phyloP scores from a whole-genome alignment of 1,140 invertebrate species.

The Eciton burchellii region DNA sequence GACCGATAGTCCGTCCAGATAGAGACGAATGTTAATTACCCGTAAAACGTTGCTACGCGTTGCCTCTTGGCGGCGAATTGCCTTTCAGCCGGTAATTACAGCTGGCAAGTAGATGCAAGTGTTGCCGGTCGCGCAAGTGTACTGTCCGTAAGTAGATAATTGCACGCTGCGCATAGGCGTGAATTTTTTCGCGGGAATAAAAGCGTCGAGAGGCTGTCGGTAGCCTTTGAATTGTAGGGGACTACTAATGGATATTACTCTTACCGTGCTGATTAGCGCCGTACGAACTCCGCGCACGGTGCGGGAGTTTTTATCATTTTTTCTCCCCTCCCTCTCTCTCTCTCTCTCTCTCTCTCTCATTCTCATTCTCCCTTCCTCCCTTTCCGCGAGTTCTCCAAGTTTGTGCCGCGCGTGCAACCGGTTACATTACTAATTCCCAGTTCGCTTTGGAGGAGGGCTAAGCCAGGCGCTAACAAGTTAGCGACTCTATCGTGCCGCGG shows the following conservation, averaged over 20 bases:
- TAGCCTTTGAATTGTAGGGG: slow-evolving; percentile 60
- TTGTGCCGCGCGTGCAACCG: slow-evolving; percentile 27
- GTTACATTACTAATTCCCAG: slow-evolving; percentile 45
- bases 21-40: slow-evolving; percentile 72
- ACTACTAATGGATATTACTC: slow-evolving; percentile 58
- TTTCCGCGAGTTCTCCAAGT: background rate
- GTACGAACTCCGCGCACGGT: background rate
- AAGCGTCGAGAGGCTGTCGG: slow-evolving; percentile 65
- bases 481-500: slow-evolving; percentile 34
- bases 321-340: too few species aligned
- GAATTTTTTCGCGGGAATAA: slow-evolving; percentile 60
- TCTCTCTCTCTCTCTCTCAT: background rate
- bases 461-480: slow-evolving; percentile 39
- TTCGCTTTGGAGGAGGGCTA: slow-evolving; percentile 30
- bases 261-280: slow-evolving; percentile 47
- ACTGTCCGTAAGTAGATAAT: slow-evolving; percentile 60
- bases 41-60: slow-evolving; percentile 63
- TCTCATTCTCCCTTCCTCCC: background rate
- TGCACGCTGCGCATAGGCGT: slow-evolving; percentile 56
- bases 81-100: slow-evolving; percentile 66
- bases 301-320: too few species aligned
- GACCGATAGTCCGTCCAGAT: slow-evolving; percentile 60
- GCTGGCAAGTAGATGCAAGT: slow-evolving; percentile 67
- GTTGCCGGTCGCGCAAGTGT: slow-evolving; percentile 56
- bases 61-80: slow-evolving; percentile 48